A percentile compares a stretch with the other conserved stretches of the same genome.
These are phyloP conservation scores for Microtus californicus DNA, from an alignment of 2,797 vertebrate genomes.

Conservation along the genomic window DNA sequence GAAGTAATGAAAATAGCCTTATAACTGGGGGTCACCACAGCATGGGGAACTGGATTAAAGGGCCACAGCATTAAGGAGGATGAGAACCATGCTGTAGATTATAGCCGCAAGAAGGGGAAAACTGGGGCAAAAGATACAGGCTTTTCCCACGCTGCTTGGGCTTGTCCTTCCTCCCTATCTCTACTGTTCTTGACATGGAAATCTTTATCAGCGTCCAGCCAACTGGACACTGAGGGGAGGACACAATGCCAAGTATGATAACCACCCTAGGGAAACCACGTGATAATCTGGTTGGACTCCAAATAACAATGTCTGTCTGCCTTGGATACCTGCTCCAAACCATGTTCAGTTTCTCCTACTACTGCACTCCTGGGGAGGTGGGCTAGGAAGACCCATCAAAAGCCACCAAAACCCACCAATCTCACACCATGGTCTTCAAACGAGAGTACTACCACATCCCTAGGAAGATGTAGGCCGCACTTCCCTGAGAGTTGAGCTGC, in stretches of 20 bases:
- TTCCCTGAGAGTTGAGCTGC: neutral
- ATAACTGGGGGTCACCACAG: neutral
- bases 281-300: neutral
- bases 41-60: neutral
- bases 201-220: neutral
- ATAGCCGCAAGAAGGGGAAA: neutral
- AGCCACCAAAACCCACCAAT: neutral
- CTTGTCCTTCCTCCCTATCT: neutral
- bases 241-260: neutral
- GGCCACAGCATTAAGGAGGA: neutral
- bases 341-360: neutral
- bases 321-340: neutral
- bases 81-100: neutral
- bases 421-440: rapidly evolving
- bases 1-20: too few species aligned
- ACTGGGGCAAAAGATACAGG: neutral
- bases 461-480: neutral
- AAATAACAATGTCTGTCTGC: rapidly evolving
- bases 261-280: rapidly evolving
- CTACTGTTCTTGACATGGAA: neutral
- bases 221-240: neutral
- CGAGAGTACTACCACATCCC: rapidly evolving
- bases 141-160: neutral
- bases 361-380: too few species aligned
- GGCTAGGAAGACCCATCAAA: neutral